Percentiles rank a stretch among this genome's conserved stretches.
phyloP scores from a whole-genome alignment of 1,140 invertebrate genomes.

The Drosophila simulans region DNA sequence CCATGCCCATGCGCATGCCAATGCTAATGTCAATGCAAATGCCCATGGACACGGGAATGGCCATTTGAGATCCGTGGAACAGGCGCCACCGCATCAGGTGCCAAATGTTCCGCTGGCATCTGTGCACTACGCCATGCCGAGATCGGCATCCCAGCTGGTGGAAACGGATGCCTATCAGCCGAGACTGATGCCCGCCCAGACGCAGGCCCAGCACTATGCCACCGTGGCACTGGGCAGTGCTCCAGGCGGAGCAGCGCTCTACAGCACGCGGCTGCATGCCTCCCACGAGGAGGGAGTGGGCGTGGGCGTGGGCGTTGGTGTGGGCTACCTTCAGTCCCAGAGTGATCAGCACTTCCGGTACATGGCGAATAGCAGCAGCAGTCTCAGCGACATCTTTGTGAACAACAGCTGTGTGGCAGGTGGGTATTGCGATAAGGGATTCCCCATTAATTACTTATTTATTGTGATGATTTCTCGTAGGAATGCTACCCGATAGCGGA shows the following conservation, averaged over 20 bases:
- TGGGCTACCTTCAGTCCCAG: conserved; percentile 70
- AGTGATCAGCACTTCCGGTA: conserved; percentile 82
- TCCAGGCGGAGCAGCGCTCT: conserved; percentile 38
- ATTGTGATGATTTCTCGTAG: background rate
- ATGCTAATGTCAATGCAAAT: conserved; percentile 50
- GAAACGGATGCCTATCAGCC: conserved; percentile 49
- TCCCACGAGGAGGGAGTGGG: conserved; percentile 51
- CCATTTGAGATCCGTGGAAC: conserved; percentile 28
- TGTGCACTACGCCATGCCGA: conserved; percentile 56
- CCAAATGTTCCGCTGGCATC: conserved; percentile 6
- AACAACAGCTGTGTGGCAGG: conserved; percentile 70
- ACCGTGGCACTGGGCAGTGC: conserved; percentile 56
- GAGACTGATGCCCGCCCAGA: conserved; percentile 9
- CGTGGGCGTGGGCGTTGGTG: conserved; percentile 15
- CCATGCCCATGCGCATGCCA: conserved; percentile 54
- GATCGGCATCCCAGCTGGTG: conserved; percentile 80
- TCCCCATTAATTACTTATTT: background rate
- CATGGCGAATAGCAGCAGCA: conserved; percentile 76
- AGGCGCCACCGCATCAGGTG: conserved; percentile 34
- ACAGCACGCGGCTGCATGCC: conserved; percentile 60
- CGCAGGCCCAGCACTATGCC: conserved; percentile 53
- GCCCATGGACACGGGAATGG: conserved; percentile 8
- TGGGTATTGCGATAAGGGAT: background rate
- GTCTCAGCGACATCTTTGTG: conserved; percentile 81
- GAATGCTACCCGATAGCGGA: conserved; percentile 13